phyloP scores from a whole-genome alignment of 1,140 invertebrate genomes.

The Drosophila mayri region DNA sequence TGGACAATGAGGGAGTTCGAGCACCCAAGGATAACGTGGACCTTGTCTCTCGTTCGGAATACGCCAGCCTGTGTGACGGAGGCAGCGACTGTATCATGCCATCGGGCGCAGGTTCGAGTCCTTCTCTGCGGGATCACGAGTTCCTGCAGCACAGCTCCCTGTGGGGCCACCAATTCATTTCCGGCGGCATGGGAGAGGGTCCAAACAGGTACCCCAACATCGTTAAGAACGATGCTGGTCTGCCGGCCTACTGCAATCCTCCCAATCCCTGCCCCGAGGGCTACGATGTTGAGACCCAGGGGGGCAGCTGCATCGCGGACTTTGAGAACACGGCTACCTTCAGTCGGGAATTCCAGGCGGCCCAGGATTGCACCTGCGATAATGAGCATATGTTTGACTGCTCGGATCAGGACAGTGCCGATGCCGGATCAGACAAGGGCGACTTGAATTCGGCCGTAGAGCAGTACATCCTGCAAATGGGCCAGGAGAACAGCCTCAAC shows the following conservation, averaged over 20 bases:
- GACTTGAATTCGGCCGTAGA: conserved; percentile 84
- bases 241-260: conserved; percentile 99
- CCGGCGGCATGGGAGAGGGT: conserved; percentile 91
- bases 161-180: conserved; percentile 93
- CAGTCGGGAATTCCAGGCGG: conserved; percentile 96
- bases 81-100: conserved; percentile 58
- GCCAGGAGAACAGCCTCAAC: conserved; percentile 83
- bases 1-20: conserved; percentile 83
- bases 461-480: conserved; percentile 86
- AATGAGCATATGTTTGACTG: conserved; percentile 99
- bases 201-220: conserved; percentile 88
- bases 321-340: conserved; percentile 98
- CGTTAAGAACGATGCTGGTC: conserved; percentile 95
- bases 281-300: conserved; percentile 90
- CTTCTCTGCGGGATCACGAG: conserved; percentile 94
- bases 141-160: conserved; percentile 95
- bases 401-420: conserved; percentile 85
- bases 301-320: conserved; percentile 92
- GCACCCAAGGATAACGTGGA: conserved; percentile 83
- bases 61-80: conserved; percentile 83
- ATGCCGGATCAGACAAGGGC: conserved; percentile 57
- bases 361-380: conserved; percentile 99
- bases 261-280: conserved; percentile 98
- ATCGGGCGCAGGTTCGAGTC: conserved; percentile 85
- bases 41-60: conserved; percentile 86